phyloP scores from a whole-genome alignment of 2,888 invertebrate species.

The Phengaris arion region DNA sequence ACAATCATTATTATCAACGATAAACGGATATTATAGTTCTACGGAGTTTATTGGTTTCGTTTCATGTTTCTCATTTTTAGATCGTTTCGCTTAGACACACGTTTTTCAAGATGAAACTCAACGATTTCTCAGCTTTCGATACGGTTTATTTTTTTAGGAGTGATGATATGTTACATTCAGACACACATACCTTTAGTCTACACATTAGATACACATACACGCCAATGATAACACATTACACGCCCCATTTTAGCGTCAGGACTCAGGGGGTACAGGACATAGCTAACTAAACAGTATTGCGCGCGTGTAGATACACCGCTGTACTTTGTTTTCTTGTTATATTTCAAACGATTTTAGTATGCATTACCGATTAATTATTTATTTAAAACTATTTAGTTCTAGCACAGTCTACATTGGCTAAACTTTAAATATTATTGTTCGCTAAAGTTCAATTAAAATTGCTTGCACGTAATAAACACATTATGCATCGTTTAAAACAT shows the following conservation, averaged over 20 bases:
- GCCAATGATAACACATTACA: too few relatives aligned
- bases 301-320: too few relatives aligned
- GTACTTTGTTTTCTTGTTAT: too few relatives aligned
- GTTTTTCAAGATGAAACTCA: not conserved
- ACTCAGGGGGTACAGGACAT: too few relatives aligned
- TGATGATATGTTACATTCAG: too few relatives aligned
- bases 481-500: conserved; percentile 1
- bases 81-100: not conserved
- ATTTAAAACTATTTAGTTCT: not conserved
- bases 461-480: conserved; percentile 3
- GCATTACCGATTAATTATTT: too few relatives aligned
- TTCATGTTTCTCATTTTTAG: not conserved
- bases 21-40: not conserved
- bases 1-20: conserved; percentile 20
- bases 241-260: too few relatives aligned
- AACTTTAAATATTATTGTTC: not conserved
- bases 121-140: not conserved
- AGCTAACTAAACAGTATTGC: too few relatives aligned
- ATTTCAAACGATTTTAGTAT: too few relatives aligned
- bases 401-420: not conserved
- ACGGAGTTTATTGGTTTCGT: not conserved
- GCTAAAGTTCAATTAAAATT: conserved; percentile 6
- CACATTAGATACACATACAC: too few relatives aligned
- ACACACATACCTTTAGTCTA: too few relatives aligned
- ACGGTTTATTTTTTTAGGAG: too few relatives aligned